phyloP scores from a whole-genome alignment of 2,888 invertebrate species.

The Cheilosia scutellata region DNA sequence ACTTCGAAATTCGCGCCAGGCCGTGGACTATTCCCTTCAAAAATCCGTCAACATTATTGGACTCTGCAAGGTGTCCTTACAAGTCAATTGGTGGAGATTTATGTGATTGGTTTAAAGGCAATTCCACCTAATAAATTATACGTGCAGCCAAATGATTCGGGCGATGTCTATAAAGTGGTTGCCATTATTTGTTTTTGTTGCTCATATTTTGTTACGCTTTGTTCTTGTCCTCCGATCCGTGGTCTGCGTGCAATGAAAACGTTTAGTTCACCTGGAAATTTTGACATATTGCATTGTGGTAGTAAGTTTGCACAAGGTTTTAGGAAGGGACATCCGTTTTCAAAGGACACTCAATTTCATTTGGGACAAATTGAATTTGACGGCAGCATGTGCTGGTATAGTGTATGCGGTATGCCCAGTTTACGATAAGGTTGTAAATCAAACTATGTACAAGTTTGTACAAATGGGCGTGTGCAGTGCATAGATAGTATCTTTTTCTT shows the following conservation, averaged over 20 bases:
- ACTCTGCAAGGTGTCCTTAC: slow-evolving; percentile 27
- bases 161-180: not conserved
- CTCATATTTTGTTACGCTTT: slow-evolving; percentile 17
- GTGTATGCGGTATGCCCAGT: not conserved
- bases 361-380: slow-evolving; percentile 10
- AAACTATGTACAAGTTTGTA: not conserved
- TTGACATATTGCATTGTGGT: slow-evolving; percentile 1
- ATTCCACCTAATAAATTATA: slow-evolving; percentile 10
- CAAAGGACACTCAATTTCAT: not conserved
- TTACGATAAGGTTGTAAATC: slow-evolving; percentile 12
- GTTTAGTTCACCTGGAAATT: slow-evolving; percentile 11
- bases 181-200: slow-evolving; percentile 13
- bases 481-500: slow-evolving; percentile 12
- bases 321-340: not conserved
- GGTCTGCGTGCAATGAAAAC: slow-evolving; percentile 5
- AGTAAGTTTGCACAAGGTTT: slow-evolving; percentile 21
- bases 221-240: not conserved
- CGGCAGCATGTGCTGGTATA: slow-evolving; percentile 1
- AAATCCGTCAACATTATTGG: not conserved
- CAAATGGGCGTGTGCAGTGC: slow-evolving; percentile 8
- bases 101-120: slow-evolving; percentile 35
- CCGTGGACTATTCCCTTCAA: not conserved
- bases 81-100: slow-evolving; percentile 32
- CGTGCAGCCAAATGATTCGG: not conserved
- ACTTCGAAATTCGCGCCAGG: not conserved